Evolutionary conservation across 2,113 vertebrate species (phyloP).

Genomic region (Poeciliopsis prolifica): DNA sequence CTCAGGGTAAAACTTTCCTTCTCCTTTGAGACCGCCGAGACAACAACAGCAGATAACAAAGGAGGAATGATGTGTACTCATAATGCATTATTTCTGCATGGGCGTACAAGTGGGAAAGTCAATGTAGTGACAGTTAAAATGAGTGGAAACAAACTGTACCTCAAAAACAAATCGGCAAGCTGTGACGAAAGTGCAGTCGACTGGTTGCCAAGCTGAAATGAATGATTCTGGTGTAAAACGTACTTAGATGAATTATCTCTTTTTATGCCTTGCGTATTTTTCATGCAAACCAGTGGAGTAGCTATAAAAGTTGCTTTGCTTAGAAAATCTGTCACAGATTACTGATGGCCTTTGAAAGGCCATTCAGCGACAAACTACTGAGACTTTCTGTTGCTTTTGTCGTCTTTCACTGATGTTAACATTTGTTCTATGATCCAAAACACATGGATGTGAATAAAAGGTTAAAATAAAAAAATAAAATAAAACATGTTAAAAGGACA

Average conservation of each 20-base stretch:
- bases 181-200: constrained; percentile 39
- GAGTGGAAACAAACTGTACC: constrained; percentile 53
- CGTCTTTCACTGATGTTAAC: not conserved
- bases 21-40: constrained; percentile 37
- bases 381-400: not conserved
- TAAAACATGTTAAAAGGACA: too few species aligned
- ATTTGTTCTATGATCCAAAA: not conserved
- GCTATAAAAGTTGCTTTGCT: constrained; percentile 29
- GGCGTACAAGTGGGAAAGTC: constrained; percentile 23
- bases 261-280: constrained; percentile 29
- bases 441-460: not conserved
- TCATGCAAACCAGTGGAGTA: constrained; percentile 41
- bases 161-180: constrained; percentile 46
- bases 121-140: constrained; percentile 22
- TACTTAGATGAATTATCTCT: constrained; percentile 33
- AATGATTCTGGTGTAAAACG: constrained; percentile 26
- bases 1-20: constrained; percentile 55
- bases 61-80: constrained; percentile 39
- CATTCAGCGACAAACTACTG: too few species aligned
- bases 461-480: not conserved
- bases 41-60: constrained; percentile 28
- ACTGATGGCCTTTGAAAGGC: constrained; percentile 20
- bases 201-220: constrained; percentile 30
- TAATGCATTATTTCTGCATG: constrained; percentile 24
- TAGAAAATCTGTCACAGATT: constrained; percentile 49